Conservation (phyloP, 2,113 vertebrate species). For the Echinops telfairi region DNA sequence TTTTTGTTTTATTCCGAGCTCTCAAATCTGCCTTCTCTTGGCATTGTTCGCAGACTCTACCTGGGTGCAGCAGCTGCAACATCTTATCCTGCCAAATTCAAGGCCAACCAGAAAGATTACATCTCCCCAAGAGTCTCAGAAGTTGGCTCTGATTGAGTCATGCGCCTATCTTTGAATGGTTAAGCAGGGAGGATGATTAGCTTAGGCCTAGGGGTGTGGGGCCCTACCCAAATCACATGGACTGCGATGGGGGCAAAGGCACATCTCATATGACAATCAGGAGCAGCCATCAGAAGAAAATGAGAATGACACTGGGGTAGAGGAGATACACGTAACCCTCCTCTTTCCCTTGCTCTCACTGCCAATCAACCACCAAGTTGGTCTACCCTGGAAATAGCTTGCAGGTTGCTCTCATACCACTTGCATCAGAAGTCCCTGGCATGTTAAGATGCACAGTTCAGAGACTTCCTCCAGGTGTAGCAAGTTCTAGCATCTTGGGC, state of each 20-base stretch:
- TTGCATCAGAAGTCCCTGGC: not conserved
- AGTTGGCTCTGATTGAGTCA: conserved; percentile 47
- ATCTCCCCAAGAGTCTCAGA: conserved; percentile 3
- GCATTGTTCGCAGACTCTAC: conserved; percentile 15
- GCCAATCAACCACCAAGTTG: not conserved
- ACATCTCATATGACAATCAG: not conserved
- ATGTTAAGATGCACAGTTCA: not conserved
- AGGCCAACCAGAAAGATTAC: not conserved
- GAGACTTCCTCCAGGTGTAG: not conserved
- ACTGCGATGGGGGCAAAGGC: not conserved
- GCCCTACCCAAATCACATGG: not conserved
- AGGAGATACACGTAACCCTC: not conserved
- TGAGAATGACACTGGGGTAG: not conserved
- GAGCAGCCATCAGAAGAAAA: conserved; percentile 5
- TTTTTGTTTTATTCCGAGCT: not conserved
- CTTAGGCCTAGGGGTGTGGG: not conserved
- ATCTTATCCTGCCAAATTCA: conserved; percentile 13
- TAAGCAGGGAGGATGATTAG: not conserved
- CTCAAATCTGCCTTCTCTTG: conserved; percentile 9
- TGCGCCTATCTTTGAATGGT: not conserved
- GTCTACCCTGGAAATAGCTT: not conserved
- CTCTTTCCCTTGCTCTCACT: not conserved
- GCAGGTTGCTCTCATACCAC: not conserved
- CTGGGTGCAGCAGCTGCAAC: not conserved
- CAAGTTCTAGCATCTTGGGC: conserved; percentile 29